These are phyloP conservation scores for Bombus soroeensis DNA, from an alignment of 1,140 invertebrate genomes.

Conservation along the genomic window DNA sequence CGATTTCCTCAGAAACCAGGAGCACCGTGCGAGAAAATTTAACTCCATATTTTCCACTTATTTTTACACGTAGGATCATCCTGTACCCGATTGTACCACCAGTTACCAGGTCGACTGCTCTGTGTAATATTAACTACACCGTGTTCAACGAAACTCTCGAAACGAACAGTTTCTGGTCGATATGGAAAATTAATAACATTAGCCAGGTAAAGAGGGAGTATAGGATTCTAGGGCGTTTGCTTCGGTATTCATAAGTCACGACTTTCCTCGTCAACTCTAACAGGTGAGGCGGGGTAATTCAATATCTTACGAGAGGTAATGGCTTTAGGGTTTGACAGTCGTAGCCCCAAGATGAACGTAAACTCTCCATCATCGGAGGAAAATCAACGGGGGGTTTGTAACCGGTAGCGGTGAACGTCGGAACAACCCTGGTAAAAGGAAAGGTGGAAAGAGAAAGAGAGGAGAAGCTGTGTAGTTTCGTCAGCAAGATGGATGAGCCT, in stretches of 20 bases:
- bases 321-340: conserved; percentile 35
- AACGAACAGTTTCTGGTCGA: neutral
- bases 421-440: neutral
- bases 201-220: neutral
- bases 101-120: too few species aligned
- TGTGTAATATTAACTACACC: too few species aligned
- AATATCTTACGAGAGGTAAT: conserved; percentile 39
- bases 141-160: too few species aligned
- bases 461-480: conserved; percentile 33
- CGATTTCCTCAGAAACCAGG: too few species aligned
- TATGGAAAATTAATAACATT: neutral
- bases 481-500: conserved; percentile 66
- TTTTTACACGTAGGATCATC: too few species aligned
- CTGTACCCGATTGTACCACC: too few species aligned
- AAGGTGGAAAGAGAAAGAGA: neutral
- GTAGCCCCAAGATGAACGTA: conserved; percentile 44
- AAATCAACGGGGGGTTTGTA: conserved; percentile 24
- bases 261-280: conserved; percentile 31
- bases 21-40: too few species aligned
- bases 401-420: neutral
- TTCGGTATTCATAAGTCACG: neutral
- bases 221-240: neutral
- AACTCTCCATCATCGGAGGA: conserved; percentile 31
- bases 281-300: conserved; percentile 24
- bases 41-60: too few species aligned